Evolutionary conservation across 2,888 invertebrate genomes (phyloP).

Genomic region (Acleris literana): DNA sequence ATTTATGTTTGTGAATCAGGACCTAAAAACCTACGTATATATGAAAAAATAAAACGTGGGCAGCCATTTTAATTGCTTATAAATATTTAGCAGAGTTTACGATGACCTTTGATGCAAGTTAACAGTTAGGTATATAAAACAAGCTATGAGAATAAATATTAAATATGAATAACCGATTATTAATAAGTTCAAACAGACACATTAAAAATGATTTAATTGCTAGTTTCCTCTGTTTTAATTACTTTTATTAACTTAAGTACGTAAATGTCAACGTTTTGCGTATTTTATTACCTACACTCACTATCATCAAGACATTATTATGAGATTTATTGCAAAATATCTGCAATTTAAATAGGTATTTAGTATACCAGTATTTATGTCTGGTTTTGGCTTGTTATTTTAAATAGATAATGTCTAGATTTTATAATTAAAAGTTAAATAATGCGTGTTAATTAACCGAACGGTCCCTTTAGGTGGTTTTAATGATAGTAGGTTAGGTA

Average conservation of each 20-base stretch:
- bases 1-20: too few relatives aligned
- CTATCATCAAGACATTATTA: slow-evolving; percentile 17
- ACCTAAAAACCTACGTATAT: too few relatives aligned
- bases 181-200: slow-evolving; percentile 45
- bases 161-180: slow-evolving; percentile 37
- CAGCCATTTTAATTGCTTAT: too few relatives aligned
- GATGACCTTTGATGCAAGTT: too few relatives aligned
- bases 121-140: neutral
- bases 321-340: slow-evolving; percentile 21
- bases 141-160: neutral
- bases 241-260: slow-evolving; percentile 17
- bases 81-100: too few relatives aligned
- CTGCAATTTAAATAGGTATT: slow-evolving; percentile 4
- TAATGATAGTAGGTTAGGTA: too few relatives aligned
- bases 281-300: slow-evolving; percentile 19
- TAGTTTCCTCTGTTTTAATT: slow-evolving; percentile 47
- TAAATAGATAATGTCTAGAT: neutral
- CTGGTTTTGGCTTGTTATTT: too few relatives aligned
- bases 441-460: too few relatives aligned
- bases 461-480: too few relatives aligned
- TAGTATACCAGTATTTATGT: slow-evolving; percentile 3
- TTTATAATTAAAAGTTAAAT: too few relatives aligned
- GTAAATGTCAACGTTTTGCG: slow-evolving; percentile 11
- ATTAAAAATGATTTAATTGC: slow-evolving; percentile 52
- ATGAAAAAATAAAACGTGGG: too few relatives aligned